Conservation (phyloP, 2,797 vertebrate species). For the Gallirallus australis region DNA sequence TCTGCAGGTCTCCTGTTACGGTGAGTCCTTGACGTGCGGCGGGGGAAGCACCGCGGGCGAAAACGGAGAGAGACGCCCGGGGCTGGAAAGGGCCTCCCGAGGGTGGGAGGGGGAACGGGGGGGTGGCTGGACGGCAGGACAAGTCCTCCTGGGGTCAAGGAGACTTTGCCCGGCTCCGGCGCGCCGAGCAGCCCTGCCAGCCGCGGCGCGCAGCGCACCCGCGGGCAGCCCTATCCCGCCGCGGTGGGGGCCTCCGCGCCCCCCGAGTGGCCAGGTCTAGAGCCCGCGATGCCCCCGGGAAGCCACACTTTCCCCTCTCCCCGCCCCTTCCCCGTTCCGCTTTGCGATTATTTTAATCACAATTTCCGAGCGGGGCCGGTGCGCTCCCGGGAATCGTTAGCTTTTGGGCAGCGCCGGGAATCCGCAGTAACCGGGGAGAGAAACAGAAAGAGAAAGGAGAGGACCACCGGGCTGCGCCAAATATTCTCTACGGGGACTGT, state of each 20-base stretch:
- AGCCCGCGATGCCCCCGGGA: neutral
- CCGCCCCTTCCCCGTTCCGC: no score
- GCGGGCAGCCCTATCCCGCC: neutral
- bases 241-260: neutral
- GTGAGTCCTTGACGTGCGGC: conserved; percentile 81
- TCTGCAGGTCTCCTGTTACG: conserved; percentile 90
- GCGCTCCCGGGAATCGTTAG: neutral
- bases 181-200: neutral
- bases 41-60: neutral
- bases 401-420: neutral
- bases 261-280: neutral
- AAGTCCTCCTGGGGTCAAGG: neutral
- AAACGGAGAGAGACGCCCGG: neutral
- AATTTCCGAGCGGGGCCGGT: neutral
- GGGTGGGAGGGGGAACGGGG: no score
- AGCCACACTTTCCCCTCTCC: neutral
- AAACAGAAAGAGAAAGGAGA: neutral
- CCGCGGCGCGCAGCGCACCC: no score
- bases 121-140: neutral
- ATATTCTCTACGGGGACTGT: accelerated
- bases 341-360: neutral
- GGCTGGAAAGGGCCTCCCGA: neutral
- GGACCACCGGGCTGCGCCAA: neutral
- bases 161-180: neutral
- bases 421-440: neutral